These are phyloP conservation scores for Omphaloscelis lunosa DNA, from an alignment of 2,888 invertebrate species.

Conservation along the genomic window DNA sequence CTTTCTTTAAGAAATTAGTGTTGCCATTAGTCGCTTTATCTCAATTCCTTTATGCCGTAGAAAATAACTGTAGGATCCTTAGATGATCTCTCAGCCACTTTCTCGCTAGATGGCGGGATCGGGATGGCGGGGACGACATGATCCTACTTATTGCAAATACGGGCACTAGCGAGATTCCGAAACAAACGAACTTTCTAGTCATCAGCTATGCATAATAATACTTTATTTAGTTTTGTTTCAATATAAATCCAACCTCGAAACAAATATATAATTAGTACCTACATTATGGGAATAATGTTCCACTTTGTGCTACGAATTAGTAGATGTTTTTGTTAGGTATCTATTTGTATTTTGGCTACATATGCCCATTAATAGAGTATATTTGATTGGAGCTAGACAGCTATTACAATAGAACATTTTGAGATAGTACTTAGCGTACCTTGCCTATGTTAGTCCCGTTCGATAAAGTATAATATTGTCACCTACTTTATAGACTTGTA, in stretches of 20 bases:
- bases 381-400: slow-evolving; percentile 1
- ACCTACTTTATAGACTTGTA: background rate
- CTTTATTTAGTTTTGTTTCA: slow-evolving; percentile 21
- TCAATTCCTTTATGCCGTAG: background rate
- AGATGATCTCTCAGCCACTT: no score
- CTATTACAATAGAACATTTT: slow-evolving; percentile 6
- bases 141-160: slow-evolving; percentile 6
- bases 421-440: background rate
- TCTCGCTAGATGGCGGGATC: no score
- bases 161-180: slow-evolving; percentile 41
- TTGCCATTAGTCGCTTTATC: slow-evolving; percentile 42
- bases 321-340: background rate
- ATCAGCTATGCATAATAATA: slow-evolving; percentile 48
- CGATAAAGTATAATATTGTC: slow-evolving; percentile 7
- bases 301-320: background rate
- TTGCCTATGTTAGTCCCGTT: slow-evolving; percentile 31
- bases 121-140: no score
- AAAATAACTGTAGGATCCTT: background rate
- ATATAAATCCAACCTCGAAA: background rate
- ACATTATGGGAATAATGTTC: background rate
- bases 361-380: background rate
- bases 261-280: background rate
- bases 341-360: background rate
- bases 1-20: slow-evolving; percentile 28
- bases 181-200: slow-evolving; percentile 64